Evolutionary conservation across 2,888 invertebrate species (phyloP), one percentile per base, ranked within the genome.

Genomic region (Achlya flavicornis): DNA sequence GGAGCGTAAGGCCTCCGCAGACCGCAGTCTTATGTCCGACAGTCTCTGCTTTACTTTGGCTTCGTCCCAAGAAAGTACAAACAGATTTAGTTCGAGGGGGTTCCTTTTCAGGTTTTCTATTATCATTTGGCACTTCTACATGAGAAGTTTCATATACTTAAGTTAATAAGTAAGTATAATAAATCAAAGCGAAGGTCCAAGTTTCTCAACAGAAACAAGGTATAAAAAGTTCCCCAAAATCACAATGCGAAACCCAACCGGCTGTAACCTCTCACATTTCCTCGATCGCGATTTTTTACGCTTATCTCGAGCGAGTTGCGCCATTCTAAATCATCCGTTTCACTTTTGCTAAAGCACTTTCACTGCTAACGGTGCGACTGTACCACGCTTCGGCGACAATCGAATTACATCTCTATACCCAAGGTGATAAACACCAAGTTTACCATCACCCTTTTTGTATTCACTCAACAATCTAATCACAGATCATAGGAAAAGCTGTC

Each of bases 281-380:
- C 81, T 76, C 78, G 75, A 79, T 85, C 74, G 84, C 80, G 79
- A 83, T 79, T 82, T 87, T 89, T 88, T 89, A 85, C 88, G 85
- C 77, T 83, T 85, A 87, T 88, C 88, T 86, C 84, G 78, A 81
- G 76, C 83, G 74, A 80, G 83, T 88, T 87, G 86, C 84, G 85
- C 84, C 86, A 87, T 80, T 85, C 78, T 77, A 84, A 85, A 84
- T 85, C 86, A 83, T 84, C 84, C 88, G 91, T 93, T 92, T 93
- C 93, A 93, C 92, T 93, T 92, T 92, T 92, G 89, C 87, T 76
- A 68, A 78, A 82, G 78, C 86, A 92, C 92, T 92, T 92, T 92
- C 92, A 92, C 93, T 90, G 88, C 82, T 89, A 90, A 91, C 91
- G 90, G 91, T 88, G 84, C 80, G 77, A 71, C 61, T 53, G 61